Conservation (phyloP, 2,797 vertebrate species). For the Danio kyathit region DNA sequence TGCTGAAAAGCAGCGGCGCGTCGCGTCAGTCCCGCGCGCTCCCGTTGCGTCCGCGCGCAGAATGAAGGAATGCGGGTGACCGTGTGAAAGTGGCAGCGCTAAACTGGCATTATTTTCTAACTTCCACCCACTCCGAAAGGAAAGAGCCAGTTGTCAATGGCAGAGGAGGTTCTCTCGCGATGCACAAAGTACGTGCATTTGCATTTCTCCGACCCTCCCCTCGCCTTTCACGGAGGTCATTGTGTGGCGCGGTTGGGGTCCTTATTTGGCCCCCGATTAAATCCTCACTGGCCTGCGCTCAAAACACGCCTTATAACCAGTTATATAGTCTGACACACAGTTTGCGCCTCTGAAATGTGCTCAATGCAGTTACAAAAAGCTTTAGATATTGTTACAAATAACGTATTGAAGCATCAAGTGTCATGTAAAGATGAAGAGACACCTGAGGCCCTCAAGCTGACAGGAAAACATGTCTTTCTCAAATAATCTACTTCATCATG, state of each 20-base stretch:
- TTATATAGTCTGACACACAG: not conserved
- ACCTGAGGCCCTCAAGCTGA: not conserved
- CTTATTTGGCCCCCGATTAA: slow-evolving; percentile 79
- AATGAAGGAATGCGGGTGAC: slow-evolving; percentile 22
- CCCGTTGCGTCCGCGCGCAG: slow-evolving; percentile 8
- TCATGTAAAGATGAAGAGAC: not conserved
- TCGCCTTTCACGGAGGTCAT: slow-evolving; percentile 81
- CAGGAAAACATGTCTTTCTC: not conserved
- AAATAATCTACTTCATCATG: too few species aligned
- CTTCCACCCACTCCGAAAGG: slow-evolving; percentile 53
- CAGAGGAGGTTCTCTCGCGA: slow-evolving; percentile 69
- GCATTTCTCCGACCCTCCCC: slow-evolving; percentile 82
- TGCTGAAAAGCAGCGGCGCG: not conserved
- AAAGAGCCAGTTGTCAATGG: slow-evolving; percentile 68
- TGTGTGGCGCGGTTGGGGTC: slow-evolving; percentile 81
- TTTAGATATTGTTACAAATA: not conserved
- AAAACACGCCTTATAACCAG: slow-evolving; percentile 54
- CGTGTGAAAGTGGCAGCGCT: slow-evolving; percentile 44
- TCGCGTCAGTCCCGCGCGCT: not conserved
- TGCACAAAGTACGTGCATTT: slow-evolving; percentile 79
- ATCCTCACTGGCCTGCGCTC: slow-evolving; percentile 75
- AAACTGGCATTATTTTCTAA: slow-evolving; percentile 18
- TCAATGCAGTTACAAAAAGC: not conserved
- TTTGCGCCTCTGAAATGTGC: not conserved
- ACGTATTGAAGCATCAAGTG: not conserved